Evolutionary conservation across 2,888 invertebrate species (phyloP).

Genomic region (Athalia circularis): DNA sequence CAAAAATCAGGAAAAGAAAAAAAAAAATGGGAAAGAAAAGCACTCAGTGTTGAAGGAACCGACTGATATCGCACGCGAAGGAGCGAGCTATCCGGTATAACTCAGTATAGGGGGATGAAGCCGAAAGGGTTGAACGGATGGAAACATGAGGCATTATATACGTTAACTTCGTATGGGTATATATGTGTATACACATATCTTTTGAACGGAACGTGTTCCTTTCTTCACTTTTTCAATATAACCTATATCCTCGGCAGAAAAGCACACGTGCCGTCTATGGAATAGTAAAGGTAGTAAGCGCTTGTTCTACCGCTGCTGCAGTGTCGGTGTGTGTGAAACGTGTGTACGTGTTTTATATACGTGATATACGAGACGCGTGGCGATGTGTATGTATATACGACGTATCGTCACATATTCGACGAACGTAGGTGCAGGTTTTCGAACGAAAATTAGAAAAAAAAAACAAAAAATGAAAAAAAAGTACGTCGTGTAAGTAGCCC

Average conservation of each 20-base stretch:
- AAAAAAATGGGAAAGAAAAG: neutral
- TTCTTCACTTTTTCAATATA: conserved; percentile 10
- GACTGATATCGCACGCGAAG: too few relatives aligned
- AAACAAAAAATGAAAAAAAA: too few relatives aligned
- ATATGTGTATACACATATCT: too few relatives aligned
- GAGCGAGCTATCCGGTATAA: neutral
- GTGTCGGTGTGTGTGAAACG: too few relatives aligned
- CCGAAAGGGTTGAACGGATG: neutral
- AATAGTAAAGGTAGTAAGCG: neutral
- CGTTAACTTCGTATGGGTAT: neutral
- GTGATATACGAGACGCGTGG: too few relatives aligned
- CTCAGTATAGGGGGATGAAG: neutral
- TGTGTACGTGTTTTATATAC: too few relatives aligned
- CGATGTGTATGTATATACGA: too few relatives aligned
- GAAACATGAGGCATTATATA: neutral
- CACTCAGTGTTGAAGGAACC: neutral
- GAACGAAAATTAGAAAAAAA: too few relatives aligned
- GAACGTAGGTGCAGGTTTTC: too few relatives aligned
- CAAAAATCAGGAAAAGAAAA: neutral
- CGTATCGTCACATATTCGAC: too few relatives aligned
- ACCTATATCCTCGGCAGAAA: neutral
- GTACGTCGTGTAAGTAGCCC: too few relatives aligned
- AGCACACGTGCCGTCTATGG: neutral
- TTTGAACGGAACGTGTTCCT: neutral
- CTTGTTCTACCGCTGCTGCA: too few relatives aligned